Percentiles rank a stretch among this genome's conserved stretches.
These are phyloP conservation scores for Terrapene triunguis DNA, from an alignment of 2,113 vertebrate species.

Conservation along the genomic window DNA sequence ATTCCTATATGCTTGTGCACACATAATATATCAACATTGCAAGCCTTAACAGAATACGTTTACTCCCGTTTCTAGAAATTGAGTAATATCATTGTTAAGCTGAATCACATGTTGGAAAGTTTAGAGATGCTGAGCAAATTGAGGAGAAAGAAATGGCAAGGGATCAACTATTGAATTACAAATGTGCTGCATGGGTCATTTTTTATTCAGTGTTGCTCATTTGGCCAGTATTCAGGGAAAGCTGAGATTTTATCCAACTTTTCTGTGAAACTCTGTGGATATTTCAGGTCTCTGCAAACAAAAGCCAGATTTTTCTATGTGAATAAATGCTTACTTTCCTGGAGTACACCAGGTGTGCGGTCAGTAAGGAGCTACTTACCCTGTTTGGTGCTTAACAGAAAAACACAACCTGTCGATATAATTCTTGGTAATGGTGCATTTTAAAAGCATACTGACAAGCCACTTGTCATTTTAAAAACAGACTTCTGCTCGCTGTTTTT, in stretches of 20 bases:
- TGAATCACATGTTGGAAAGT: constrained; percentile 1
- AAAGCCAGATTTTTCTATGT: constrained; percentile 19
- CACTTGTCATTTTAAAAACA: not conserved
- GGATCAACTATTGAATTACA: constrained; percentile 23
- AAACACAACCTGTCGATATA: constrained; percentile 24
- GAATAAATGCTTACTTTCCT: not conserved
- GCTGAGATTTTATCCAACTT: constrained; percentile 29
- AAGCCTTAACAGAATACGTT: not conserved
- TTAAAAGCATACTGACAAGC: not conserved
- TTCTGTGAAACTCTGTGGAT: constrained; percentile 17
- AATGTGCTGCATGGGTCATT: constrained; percentile 4
- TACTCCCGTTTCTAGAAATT: not conserved
- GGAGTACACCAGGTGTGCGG: not conserved
- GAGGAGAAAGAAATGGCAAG: not conserved
- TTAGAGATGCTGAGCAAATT: not conserved
- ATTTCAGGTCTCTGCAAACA: not conserved
- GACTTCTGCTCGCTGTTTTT: not conserved
- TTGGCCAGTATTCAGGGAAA: constrained; percentile 10
- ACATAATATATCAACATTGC: not conserved
- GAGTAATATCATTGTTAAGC: constrained; percentile 10
- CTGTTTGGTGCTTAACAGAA: constrained; percentile 4
- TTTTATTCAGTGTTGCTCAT: constrained; percentile 1
- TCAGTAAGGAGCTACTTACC: not conserved
- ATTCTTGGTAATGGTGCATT: not conserved
- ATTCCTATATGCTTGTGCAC: not conserved